phyloP scores from a whole-genome alignment of 2,888 invertebrate genomes.

The Ophioninae sp. region DNA sequence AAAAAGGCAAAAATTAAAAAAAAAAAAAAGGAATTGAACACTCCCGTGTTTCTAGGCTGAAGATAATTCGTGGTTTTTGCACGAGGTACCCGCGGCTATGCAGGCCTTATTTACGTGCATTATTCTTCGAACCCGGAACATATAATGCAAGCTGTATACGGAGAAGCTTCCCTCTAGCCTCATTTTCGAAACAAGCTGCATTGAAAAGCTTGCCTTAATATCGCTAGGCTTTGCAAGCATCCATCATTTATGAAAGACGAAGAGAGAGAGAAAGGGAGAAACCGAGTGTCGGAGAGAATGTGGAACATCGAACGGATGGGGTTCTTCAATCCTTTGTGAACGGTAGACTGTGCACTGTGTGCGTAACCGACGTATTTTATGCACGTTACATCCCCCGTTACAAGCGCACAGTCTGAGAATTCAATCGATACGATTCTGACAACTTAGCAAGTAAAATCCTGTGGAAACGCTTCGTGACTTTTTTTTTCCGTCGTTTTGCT shows the following conservation, averaged over 20 bases:
- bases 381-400: constrained; percentile 7
- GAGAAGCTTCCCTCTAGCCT: constrained; percentile 46
- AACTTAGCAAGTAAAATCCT: neutral
- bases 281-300: constrained; percentile 18
- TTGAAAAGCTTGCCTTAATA: constrained; percentile 27
- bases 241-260: constrained; percentile 44
- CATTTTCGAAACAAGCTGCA: constrained; percentile 26
- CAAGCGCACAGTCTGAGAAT: neutral
- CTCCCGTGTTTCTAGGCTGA: constrained; percentile 15
- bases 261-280: constrained; percentile 3
- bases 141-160: constrained; percentile 45
- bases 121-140: constrained; percentile 27
- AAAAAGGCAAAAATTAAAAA: neutral
- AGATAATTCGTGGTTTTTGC: constrained; percentile 32
- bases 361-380: constrained; percentile 34
- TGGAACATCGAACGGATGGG: constrained; percentile 27
- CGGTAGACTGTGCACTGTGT: constrained; percentile 7
- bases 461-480: neutral
- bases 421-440: constrained; percentile 29
- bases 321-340: constrained; percentile 29
- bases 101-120: neutral
- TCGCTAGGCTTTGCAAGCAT: constrained; percentile 31
- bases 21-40: constrained; percentile 14
- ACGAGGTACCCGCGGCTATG: neutral
- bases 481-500: neutral